Base-by-base conservation (phyloP, 2,797 vertebrate genomes). In the Psittacula derbiana region DNA sequence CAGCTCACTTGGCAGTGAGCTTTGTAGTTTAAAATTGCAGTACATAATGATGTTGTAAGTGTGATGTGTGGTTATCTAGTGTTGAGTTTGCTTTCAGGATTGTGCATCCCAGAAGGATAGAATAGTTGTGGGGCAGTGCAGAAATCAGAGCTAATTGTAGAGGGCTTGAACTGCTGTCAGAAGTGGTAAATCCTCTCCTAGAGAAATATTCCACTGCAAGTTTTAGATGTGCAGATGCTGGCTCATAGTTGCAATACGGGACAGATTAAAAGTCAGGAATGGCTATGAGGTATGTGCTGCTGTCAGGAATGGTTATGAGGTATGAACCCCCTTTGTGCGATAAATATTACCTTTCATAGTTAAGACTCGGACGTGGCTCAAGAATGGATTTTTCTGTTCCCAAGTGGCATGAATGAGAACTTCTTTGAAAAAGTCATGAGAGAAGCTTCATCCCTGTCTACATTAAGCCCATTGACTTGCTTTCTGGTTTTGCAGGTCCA, bases 231-330 rank as follows among this genome's bases (percentile, higher is more conserved):
- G 2, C 21, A 60, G 55, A 23, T 76, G 40, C 49, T 76, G 75
- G 70, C 66, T 75, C 1, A 0, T 4, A 3, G 58, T 15, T 16
- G 25, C 15, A 52, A 3, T 36, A 18, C 0, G n/a, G 66, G 64
- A 36, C 25, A 57, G 78, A 78, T 55, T 44, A 78, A 28, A 80
- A 88, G 55, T 86, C 66, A 66, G 85, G 67, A 73, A 44, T 1
- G 8, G 47, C 27, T 33, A 3, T n/a, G 78, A 86, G 57, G 20
- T 21, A 2, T 60, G 86, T 38, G 36, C 36, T 38, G 36, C 36
- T 38, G 50, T 86, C 66, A 66, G 85, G 67, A 73, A 44, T 1
- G 8, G 47, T 30, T 33, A 3, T n/a, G 78, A 86, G 57, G 20
- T 21, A 2, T 60, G 86, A 85, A 28, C 16, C 31, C 55, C 60